Conservation (phyloP, 1,140 invertebrate species). For the Drosophila malerkotliana region DNA sequence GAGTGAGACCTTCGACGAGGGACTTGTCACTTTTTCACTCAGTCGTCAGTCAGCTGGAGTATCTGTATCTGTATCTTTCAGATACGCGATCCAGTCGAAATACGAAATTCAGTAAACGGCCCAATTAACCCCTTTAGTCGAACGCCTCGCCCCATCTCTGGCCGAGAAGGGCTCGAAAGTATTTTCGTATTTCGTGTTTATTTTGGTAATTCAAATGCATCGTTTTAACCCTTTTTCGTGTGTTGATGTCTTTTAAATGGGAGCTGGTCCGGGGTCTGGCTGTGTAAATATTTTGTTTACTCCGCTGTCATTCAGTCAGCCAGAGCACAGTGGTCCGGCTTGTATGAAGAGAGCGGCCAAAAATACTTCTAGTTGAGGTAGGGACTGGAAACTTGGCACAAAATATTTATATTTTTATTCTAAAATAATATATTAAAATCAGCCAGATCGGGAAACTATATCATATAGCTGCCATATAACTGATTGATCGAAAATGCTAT, state of each 20-base stretch:
- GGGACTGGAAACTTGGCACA: too few species aligned
- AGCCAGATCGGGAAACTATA: too few species aligned
- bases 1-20: slow-evolving; percentile 42
- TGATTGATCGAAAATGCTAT: too few species aligned
- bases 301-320: slow-evolving; percentile 37
- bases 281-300: slow-evolving; percentile 72
- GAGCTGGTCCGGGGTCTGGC: slow-evolving; percentile 45
- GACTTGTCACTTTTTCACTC: slow-evolving; percentile 35
- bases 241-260: slow-evolving; percentile 73
- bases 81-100: slow-evolving; percentile 34
- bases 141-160: slow-evolving; percentile 38
- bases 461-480: too few species aligned
- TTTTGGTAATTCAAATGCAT: slow-evolving; percentile 79
- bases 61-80: slow-evolving; percentile 44
- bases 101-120: slow-evolving; percentile 42
- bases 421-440: too few species aligned
- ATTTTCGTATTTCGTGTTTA: slow-evolving; percentile 73
- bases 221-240: slow-evolving; percentile 68
- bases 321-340: too few species aligned
- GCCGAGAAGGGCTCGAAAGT: slow-evolving; percentile 44
- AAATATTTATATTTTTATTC: too few species aligned
- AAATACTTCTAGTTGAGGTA: too few species aligned
- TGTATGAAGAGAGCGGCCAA: too few species aligned
- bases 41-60: slow-evolving; percentile 13
- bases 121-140: slow-evolving; percentile 68